Conservation (phyloP, 2,888 invertebrate genomes). For the Pseudococcus jackbeardsleyi region DNA sequence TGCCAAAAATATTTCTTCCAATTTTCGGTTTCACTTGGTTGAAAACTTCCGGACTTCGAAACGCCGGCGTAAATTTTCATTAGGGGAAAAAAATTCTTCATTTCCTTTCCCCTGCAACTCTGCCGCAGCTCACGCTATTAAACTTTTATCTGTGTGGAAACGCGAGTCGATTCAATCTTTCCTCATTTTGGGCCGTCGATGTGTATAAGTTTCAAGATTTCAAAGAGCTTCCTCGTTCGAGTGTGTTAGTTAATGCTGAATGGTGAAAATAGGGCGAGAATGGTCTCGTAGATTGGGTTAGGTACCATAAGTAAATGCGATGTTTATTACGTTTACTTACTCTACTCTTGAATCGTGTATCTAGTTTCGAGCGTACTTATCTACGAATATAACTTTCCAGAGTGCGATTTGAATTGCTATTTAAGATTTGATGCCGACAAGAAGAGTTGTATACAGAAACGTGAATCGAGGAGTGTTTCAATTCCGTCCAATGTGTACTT, state of each 20-base stretch:
- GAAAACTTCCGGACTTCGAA: slow-evolving; percentile 1
- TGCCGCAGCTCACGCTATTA: not conserved
- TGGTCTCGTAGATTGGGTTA: not conserved
- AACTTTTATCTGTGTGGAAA: not conserved
- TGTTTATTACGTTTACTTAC: slow-evolving; percentile 17
- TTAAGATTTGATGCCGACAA: not conserved
- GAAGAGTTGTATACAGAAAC: not conserved
- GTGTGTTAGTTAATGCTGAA: not conserved
- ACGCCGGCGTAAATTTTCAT: slow-evolving; percentile 2
- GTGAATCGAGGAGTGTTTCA: not conserved
- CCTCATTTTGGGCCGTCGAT: not conserved
- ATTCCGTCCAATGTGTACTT: not conserved
- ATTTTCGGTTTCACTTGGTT: slow-evolving; percentile 30
- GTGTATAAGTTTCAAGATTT: not conserved
- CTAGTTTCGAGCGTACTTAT: not conserved
- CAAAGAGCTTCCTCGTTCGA: not conserved
- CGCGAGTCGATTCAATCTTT: not conserved
- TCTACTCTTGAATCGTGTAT: not conserved
- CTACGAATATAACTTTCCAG: not conserved
- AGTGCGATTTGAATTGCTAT: not conserved
- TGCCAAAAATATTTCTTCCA: slow-evolving; percentile 31
- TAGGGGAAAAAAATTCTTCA: slow-evolving; percentile 5
- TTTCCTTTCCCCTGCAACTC: not conserved
- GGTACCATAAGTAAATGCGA: not conserved
- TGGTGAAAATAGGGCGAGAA: not conserved